Conservation (phyloP, 1,140 invertebrate species). For the Aphaenogaster ashmeadi region DNA sequence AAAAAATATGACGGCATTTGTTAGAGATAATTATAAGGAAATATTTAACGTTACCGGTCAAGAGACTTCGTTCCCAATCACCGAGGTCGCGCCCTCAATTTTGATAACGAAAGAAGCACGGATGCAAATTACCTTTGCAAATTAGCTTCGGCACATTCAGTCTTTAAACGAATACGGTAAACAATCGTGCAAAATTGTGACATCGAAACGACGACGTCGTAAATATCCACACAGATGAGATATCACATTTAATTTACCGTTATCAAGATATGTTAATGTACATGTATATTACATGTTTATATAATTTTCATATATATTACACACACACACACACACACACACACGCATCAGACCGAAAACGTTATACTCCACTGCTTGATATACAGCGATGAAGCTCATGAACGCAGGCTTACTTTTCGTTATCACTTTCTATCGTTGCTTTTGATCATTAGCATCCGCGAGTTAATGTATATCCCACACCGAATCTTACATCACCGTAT, state of each 20-base stretch:
- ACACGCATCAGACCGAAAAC: not conserved
- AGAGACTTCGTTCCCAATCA: not conserved
- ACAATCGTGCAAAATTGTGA: slow-evolving; percentile 11
- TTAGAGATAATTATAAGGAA: not conserved
- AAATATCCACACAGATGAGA: not conserved
- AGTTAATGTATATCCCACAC: slow-evolving; percentile 7
- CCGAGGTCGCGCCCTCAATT: not conserved
- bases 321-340: too few relatives aligned
- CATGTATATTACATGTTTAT: not conserved
- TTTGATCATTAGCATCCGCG: slow-evolving; percentile 6
- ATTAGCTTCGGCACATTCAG: not conserved
- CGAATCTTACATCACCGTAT: slow-evolving; percentile 32
- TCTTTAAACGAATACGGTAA: not conserved
- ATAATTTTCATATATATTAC: not conserved
- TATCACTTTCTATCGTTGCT: slow-evolving; percentile 24
- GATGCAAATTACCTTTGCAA: slow-evolving; percentile 29
- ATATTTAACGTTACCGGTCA: not conserved
- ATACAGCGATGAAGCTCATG: not conserved
- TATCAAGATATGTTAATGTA: not conserved
- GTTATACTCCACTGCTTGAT: not conserved
- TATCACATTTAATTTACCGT: not conserved
- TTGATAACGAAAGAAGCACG: slow-evolving; percentile 10
- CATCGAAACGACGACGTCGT: not conserved
- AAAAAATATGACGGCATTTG: slow-evolving; percentile 1
- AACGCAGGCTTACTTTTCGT: not conserved